A percentile compares a stretch with the other conserved stretches of the same genome.
phyloP scores from a whole-genome alignment of 2,113 vertebrate species.

The Malurus melanocephalus region DNA sequence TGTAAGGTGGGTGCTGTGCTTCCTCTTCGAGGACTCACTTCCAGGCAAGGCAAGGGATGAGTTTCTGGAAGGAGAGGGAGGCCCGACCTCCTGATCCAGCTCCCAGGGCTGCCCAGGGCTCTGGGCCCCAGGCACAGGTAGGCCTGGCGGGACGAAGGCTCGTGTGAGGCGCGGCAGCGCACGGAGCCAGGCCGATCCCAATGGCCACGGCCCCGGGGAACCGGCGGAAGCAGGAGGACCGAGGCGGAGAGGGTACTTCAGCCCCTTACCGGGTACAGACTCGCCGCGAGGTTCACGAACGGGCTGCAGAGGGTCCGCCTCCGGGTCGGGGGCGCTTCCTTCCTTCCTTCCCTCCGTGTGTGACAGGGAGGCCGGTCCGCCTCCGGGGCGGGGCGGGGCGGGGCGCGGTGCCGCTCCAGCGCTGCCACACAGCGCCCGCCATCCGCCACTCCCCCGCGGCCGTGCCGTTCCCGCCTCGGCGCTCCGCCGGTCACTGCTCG shows the following conservation, averaged over 20 bases:
- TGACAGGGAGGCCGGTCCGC: fast-evolving
- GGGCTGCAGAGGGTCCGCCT: background rate
- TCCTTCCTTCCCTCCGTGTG: fast-evolving
- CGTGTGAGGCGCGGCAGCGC: background rate
- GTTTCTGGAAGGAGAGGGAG: background rate
- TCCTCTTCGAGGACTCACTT: background rate
- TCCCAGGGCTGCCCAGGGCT: background rate
- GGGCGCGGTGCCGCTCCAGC: background rate
- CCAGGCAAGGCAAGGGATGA: background rate
- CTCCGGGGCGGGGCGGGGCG: background rate
- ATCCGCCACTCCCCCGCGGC: background rate
- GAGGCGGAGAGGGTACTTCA: background rate
- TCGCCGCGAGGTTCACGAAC: background rate
- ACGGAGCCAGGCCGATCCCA: background rate
- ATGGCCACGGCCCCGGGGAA: fast-evolving
- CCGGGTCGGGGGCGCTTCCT: fast-evolving
- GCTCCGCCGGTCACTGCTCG: fast-evolving
- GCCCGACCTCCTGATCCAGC: background rate
- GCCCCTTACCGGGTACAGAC: background rate
- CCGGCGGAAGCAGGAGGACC: background rate
- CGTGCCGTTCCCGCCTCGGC: background rate
- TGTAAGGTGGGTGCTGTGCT: fast-evolving
- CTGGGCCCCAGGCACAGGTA: background rate
- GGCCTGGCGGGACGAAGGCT: fast-evolving
- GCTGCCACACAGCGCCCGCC: fast-evolving